Base-by-base conservation (phyloP, 2,113 vertebrate species). In the Myotis davidii region DNA sequence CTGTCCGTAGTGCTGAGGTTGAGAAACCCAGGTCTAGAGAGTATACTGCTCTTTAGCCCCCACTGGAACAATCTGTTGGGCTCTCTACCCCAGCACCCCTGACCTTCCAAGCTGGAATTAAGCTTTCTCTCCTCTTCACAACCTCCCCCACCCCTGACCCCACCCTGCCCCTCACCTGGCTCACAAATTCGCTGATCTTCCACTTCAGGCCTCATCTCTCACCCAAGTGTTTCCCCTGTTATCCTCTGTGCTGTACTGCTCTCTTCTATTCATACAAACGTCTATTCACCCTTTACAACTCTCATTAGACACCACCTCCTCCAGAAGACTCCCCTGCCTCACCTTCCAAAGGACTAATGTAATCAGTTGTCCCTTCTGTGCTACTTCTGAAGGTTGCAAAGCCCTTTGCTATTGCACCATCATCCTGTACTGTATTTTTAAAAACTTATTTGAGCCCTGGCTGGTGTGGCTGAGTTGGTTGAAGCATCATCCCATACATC, bases 21-120 rank as follows among this genome's bases (percentile, higher is more conserved):
- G 37, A 82, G n/a, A 85, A 77, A 73, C 9, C 23, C 67, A 64
- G 25, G 12, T 25, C 37, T 42, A 9, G 32, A 90, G 56, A 81
- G 70, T 2, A 20, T 2, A 14, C 0, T 3, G 4, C 17, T 23
- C 45, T 69, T 59, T 76, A 17, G 18, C 7, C 9, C 6, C 3
- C 5, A 42, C 16, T n/a, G 1, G 23, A 39, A 45, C 45, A 16
- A 42, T 50, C 50, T 37, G 6, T 6, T 48, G 17, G 39, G 25
- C 39, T 85, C 29, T 9, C 56, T 61, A 42, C 27, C 1, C 70
- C 48, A 52, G 18, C 0, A 54, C 29, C 34, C 29, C 39, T 50
- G 20, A 42, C 1, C 61, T n/a, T 69, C 39, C 21, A 87, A 29
- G 18, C n/a, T 25, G 42, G 9, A 37, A 16, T 45, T 54, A 83